These are phyloP conservation scores for Tachina fera DNA, from an alignment of 2,888 invertebrate species.

Conservation along the genomic window DNA sequence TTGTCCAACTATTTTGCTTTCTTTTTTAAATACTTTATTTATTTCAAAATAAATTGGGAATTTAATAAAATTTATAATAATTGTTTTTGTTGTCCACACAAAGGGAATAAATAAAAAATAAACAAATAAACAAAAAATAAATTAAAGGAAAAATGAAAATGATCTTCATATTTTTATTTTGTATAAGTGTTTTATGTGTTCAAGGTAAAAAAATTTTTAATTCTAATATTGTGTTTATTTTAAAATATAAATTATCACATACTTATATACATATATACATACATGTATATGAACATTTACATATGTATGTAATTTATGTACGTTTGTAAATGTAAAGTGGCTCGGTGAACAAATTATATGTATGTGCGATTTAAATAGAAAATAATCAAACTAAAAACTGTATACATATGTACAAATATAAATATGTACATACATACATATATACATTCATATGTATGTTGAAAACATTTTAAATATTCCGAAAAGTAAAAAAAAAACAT, in stretches of 20 bases:
- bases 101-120: neutral
- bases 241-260: slow-evolving; percentile 18
- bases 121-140: neutral
- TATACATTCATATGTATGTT: neutral
- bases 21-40: slow-evolving; percentile 19
- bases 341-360: neutral
- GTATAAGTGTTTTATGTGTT: slow-evolving; percentile 57
- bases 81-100: slow-evolving; percentile 14
- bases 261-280: neutral
- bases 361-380: no score
- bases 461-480: neutral
- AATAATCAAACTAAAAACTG: no score
- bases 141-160: slow-evolving; percentile 52
- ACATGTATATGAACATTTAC: neutral
- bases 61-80: neutral
- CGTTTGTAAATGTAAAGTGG: neutral
- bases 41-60: slow-evolving; percentile 5
- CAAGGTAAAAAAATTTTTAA: slow-evolving; percentile 61
- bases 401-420: no score
- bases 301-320: neutral
- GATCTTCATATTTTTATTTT: slow-evolving; percentile 48
- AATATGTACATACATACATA: no score
- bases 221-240: slow-evolving; percentile 21
- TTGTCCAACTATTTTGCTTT: slow-evolving; percentile 32
- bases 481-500: neutral